Percentiles rank a stretch among this genome's conserved stretches.
Evolutionary conservation across 1,140 invertebrate genomes (phyloP).

Genomic region (Drosophila micromelanica): DNA sequence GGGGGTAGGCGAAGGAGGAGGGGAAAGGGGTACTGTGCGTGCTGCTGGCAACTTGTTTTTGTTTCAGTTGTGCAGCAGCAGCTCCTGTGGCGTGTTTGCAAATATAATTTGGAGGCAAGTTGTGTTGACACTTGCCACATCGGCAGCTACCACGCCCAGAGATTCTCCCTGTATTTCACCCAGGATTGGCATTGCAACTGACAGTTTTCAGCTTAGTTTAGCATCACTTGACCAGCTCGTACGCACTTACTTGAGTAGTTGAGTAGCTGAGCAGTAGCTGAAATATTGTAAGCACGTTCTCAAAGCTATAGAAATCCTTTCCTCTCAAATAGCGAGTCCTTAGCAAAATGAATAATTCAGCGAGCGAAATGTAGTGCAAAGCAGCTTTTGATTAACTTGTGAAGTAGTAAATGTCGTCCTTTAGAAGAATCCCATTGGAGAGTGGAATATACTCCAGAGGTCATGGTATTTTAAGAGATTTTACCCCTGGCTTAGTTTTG

Average conservation of each 20-base stretch:
- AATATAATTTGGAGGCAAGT: slow-evolving; percentile 55
- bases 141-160: neutral
- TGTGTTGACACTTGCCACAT: slow-evolving; percentile 25
- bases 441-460: too few relatives aligned
- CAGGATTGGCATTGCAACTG: neutral
- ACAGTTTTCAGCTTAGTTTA: neutral
- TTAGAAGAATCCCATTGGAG: neutral
- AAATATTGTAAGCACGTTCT: slow-evolving; percentile 1
- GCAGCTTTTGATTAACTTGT: slow-evolving; percentile 12
- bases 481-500: too few relatives aligned
- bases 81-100: slow-evolving; percentile 59
- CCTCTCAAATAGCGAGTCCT: neutral
- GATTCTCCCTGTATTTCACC: neutral
- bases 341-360: slow-evolving; percentile 19
- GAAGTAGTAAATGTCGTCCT: neutral
- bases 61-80: slow-evolving; percentile 7
- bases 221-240: neutral
- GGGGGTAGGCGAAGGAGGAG: too few relatives aligned
- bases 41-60: neutral
- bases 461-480: too few relatives aligned
- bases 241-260: neutral
- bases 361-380: slow-evolving; percentile 27
- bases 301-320: neutral
- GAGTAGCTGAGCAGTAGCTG: neutral
- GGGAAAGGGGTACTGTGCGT: neutral